Base-by-base conservation (phyloP, 2,888 invertebrate species). In the Eledone cirrhosa region DNA sequence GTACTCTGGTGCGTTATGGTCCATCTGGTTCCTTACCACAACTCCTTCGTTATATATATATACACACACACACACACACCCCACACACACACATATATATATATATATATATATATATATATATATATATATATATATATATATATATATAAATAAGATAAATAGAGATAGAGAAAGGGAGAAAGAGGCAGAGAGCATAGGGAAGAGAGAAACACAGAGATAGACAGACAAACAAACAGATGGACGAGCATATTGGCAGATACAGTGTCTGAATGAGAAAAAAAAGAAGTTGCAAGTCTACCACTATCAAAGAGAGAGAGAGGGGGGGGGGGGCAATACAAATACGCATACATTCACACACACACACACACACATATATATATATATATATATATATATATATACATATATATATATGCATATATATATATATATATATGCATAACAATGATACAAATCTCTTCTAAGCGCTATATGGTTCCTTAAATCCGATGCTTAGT, bases 51-150 rank as follows among this genome's bases (percentile, higher is more conserved):
- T n/a, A 41, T 11, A 41, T 41, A 41, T 11, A 41, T 41, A 11
- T 11, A 11, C 41, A 41, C 41, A 5, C 41, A 41, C 41, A 41
- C 41, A 41, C 8, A 41, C 41, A 41, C 41, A 41, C 41, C 41
- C 41, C n/a, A n/a, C n/a, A n/a, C n/a, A n/a, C n/a, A n/a, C n/a
- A n/a, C n/a, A 53, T 5, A 53, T 53, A 53, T 53, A 53, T 53
- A 53, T 53, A 53, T 53, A 53, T 53, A 53, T 53, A 53, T 53
- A 53, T 53, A 53, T 53, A 53, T 53, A 53, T 53, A 53, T 53
- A 53, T 53, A 53, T 53, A 53, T 53, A 53, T 53, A 53, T 53
- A 53, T 53, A 53, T 53, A 53, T 53, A 53, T 53, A 53, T 53
- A 53, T 53, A 53, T 53, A 53, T 53, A 53, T 53, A n/a, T n/a